A percentile compares a stretch with the other conserved stretches of the same genome.
These are phyloP conservation scores for Dexiosoma caninum DNA, from an alignment of 2,888 invertebrate genomes.

Conservation along the genomic window DNA sequence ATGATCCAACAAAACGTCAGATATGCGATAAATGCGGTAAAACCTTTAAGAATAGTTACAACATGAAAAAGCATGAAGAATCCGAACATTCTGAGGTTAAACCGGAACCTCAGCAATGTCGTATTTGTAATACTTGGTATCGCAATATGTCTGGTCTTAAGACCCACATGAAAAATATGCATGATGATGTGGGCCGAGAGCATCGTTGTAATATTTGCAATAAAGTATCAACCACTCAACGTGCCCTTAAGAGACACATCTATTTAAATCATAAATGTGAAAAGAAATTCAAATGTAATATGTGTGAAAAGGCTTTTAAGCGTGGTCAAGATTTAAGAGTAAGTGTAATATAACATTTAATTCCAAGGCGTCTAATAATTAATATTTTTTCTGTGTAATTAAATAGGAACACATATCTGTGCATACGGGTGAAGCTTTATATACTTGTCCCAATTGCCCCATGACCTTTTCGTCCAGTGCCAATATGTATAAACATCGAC, in stretches of 20 bases:
- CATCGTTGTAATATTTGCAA: constrained; percentile 74
- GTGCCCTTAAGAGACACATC: constrained; percentile 75
- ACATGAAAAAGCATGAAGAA: constrained; percentile 74
- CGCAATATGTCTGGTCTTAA: constrained; percentile 72
- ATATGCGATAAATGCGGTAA: constrained; percentile 74
- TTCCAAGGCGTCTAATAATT: background rate
- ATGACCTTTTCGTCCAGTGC: constrained; percentile 76
- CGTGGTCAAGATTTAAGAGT: constrained; percentile 73
- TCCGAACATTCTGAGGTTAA: constrained; percentile 73
- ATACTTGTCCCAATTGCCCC: constrained; percentile 76
- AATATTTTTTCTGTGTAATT: background rate
- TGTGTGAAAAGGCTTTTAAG: constrained; percentile 76
- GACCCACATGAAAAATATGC: constrained; percentile 74
- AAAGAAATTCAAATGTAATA: constrained; percentile 73
- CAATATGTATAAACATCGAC: constrained; percentile 77
- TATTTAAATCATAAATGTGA: constrained; percentile 75
- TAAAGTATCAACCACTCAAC: constrained; percentile 73
- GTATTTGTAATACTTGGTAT: constrained; percentile 75
- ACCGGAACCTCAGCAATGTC: constrained; percentile 73
- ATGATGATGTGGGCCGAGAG: constrained; percentile 70
- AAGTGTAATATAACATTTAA: constrained; percentile 24
- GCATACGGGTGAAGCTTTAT: constrained; percentile 75
- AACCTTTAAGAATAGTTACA: constrained; percentile 70
- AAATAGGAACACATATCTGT: constrained; percentile 75
- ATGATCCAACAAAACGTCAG: constrained; percentile 72